Evolutionary conservation across 2,113 vertebrate genomes (phyloP), one percentile per base, ranked within the genome.

Genomic region (Hemiprocne comata): DNA sequence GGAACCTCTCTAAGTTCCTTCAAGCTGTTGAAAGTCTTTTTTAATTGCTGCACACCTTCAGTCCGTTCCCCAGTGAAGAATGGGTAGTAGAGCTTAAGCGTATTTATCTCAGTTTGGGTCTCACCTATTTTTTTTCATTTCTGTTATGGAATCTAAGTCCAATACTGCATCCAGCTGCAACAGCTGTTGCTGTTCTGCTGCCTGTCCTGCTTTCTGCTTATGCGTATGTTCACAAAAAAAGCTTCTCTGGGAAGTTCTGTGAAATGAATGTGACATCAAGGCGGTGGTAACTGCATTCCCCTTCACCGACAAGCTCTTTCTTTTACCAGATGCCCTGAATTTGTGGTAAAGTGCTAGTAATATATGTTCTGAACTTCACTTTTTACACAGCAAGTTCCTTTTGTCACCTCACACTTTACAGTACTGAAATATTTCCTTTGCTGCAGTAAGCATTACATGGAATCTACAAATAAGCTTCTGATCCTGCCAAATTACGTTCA

Each of bases 181-280:
- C 95, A 93, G 94, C 81, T 92, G 54, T 54, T 97, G 89, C 55
- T 94, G 79, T 90, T 96, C 87, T 94, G 77, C 89, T 91, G 87
- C 84, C 57, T 90, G 73, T 67, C 34, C 94, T 95, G 87, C 90
- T 97, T 93, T 93, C 93, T 95, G 95, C 85, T 94, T 93, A 72
- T 95, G 91, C 85, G 94, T 94, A 71, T 93, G 86, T 95, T 98
- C 94, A 79, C 54, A 90, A 84, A 97, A 96, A 96, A 89, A 95
- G 65, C 76, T 73, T 91, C 88, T 94, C 66, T 85, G 88, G 90
- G 75, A 93, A 94, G 34, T 44, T 94, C 90, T 91, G 89, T 95
- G 94, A 97, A 96, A 70, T 97, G 83, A 94, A 94, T 82, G 85
- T 87, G 88, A 89, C 92, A 50, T 87, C 82, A 89, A 86, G 93